Base-by-base conservation (phyloP, 2,797 vertebrate genomes). In the Gymnothorax javanicus region DNA sequence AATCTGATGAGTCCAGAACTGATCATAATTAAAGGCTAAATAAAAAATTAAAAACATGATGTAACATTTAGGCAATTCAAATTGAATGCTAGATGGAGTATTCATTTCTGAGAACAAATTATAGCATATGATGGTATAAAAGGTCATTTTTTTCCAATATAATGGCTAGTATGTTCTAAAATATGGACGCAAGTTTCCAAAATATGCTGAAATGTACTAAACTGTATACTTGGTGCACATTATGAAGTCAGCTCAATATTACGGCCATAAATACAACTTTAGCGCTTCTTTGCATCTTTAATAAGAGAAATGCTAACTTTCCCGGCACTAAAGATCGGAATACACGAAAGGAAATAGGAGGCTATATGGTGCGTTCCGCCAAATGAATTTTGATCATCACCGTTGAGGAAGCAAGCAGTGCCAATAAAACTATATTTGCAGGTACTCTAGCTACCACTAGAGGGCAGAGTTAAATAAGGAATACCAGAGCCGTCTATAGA, bases 381-480 rank as follows among this genome's bases (percentile, higher is more conserved):
- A 27, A 73, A 73, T 15, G 8, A 6, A 52, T 17, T 17, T 73
- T 5, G 52, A 13, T 52, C 12, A 15, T 77, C 2, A 5, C 15
- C 4, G 11, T 52, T 79, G 50, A 15, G 27, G 25, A 73, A 9
- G 43, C 71, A 73, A 25, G 43, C 4, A 12, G 27, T 43, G 71
- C 33, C 4, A 3, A 33, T 13, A 43, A 73, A 4, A 43, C 4
- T 43, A 0, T 43, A 64, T 73, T 15, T 56, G 4, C 7, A 81
- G 8, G 52, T 90, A 88, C 85, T 57, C 62, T 57, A 77, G 86
- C 71, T 27, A 88, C 95, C 96, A 93, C 92, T 90, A 93, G 96
- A 93, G 95, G 95, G 94, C 94, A 90, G 90, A 77, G 83, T 89
- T 88, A 87, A 64, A 92, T 89, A 91, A 88, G 92, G 88, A 81